Evolutionary conservation across 2,113 vertebrate species (phyloP), one percentile per base, ranked within the genome.

Genomic region (Aegotheles bennettii): DNA sequence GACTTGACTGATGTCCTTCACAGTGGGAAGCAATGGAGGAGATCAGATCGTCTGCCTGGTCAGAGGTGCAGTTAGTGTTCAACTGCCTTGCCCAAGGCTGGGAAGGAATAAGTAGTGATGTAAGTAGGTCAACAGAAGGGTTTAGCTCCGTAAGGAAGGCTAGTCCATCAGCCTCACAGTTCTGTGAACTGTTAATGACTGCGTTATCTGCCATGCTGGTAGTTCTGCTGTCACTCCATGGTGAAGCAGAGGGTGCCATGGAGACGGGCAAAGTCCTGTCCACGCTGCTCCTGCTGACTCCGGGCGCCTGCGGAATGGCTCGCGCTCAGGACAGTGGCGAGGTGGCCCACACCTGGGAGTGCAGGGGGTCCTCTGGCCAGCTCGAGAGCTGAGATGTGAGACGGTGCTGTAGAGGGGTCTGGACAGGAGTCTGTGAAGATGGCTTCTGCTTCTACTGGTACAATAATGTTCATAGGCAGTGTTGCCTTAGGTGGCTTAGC

Each of bases 271-370:
- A 45, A 48, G 47, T 54, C 40, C 21, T 54, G 35, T 36, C 47
- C 19, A 31, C 25, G 1, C 24, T 71, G 57, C 10, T 4, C 35
- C 42, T 25, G 35, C 57, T 20, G 45, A 35, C 15, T 35, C 29
- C 0, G 4, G 35, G 45, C 4, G 0, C 6, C 11, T 17, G 53
- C 47, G 40, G 68, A 35, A 5, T 24, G 0, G 3, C 20, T 16
- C 1, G 1, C 35, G 7, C 42, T 36, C 35, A 28, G 8, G 20
- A 28, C 29, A 24, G 42, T 31, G 40, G 38, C 1, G 1, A 35
- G n/a, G 25, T 33, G 75, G 29, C 2, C 2, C 26, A 16, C 8
- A 38, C 9, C 35, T 33, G n/a, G 17, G 15, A 11, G 38, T 35
- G 53, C n/a, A 47, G 42, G 42, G 50, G 40, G 57, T 13, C 50